Percentiles rank a stretch among this genome's conserved stretches.
Conservation (phyloP, 2,113 vertebrate genomes). For the Pelecanoides urinatrix region DNA sequence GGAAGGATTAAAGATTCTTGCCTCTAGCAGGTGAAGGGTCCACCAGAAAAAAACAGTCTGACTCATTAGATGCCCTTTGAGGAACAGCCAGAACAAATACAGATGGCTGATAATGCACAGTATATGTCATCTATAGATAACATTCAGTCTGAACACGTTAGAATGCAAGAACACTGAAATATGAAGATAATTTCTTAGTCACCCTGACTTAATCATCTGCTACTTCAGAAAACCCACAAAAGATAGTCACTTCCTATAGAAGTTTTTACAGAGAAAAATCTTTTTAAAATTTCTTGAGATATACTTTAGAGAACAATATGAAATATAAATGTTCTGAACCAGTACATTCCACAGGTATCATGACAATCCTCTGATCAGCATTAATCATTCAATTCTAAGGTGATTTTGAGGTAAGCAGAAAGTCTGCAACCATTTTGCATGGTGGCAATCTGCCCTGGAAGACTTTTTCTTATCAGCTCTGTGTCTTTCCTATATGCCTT, state of each 20-base stretch:
- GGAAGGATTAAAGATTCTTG: conserved; percentile 7
- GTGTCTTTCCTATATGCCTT: background rate
- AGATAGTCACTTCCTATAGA: background rate
- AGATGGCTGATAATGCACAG: conserved; percentile 15
- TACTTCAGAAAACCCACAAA: background rate
- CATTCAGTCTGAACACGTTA: background rate
- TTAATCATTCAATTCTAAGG: background rate
- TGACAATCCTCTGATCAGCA: background rate
- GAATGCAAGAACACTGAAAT: background rate
- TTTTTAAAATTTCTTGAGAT: background rate
- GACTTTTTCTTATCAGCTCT: background rate
- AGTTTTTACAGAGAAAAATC: background rate
- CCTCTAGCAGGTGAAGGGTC: background rate
- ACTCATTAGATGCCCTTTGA: conserved; percentile 36
- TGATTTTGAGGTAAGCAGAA: background rate
- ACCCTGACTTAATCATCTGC: background rate
- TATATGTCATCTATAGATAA: background rate
- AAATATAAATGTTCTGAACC: background rate
- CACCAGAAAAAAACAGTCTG: background rate
- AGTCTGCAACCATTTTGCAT: background rate
- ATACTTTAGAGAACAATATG: background rate
- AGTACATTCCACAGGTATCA: background rate
- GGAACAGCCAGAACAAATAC: conserved; percentile 49
- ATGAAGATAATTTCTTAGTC: background rate
- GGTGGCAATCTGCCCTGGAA: background rate